Evolutionary conservation across 2,113 vertebrate genomes (phyloP).

Genomic region (Apeltes quadracus): DNA sequence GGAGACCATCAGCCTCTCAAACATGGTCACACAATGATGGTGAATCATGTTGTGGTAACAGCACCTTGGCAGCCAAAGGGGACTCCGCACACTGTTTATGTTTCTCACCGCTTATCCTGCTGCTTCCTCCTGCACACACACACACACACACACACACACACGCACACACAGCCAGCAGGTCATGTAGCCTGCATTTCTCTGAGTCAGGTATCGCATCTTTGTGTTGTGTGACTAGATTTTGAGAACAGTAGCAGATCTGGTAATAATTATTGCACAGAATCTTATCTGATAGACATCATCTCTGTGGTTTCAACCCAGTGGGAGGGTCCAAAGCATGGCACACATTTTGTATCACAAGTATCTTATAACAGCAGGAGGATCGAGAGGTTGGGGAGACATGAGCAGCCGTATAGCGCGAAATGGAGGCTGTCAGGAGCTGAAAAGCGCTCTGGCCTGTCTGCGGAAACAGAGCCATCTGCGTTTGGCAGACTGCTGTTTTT

Average conservation of each 20-base stretch:
- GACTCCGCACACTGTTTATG: conserved; percentile 50
- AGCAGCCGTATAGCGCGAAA: conserved; percentile 45
- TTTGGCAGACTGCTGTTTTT: conserved; percentile 42
- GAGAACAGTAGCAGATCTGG: conserved; percentile 23
- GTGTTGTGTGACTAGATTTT: conserved; percentile 35
- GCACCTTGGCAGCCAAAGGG: conserved; percentile 56
- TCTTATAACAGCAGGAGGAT: conserved; percentile 17
- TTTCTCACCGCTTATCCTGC: conserved; percentile 30
- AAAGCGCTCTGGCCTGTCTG: conserved; percentile 27
- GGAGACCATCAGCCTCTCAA: conserved; percentile 22
- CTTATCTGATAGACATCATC: neutral
- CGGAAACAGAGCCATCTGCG: conserved; percentile 43
- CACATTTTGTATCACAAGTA: neutral
- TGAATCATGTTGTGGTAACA: conserved; percentile 66
- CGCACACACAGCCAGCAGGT: conserved; percentile 29
- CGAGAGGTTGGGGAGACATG: conserved; percentile 26
- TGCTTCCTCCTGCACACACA: conserved; percentile 1
- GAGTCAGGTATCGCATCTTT: conserved; percentile 26
- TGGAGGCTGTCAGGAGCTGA: conserved; percentile 39
- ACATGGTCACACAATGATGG: conserved; percentile 51
- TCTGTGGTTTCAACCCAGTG: conserved; percentile 1
- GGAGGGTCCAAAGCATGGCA: neutral
- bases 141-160: conserved; percentile 33
- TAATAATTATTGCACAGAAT: conserved; percentile 44
- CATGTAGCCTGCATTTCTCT: conserved; percentile 19